A percentile compares a stretch with the other conserved stretches of the same genome.
phyloP scores from a whole-genome alignment of 37 sponge, comb jelly and placozoan genomes.

The Halichondria panicea region DNA sequence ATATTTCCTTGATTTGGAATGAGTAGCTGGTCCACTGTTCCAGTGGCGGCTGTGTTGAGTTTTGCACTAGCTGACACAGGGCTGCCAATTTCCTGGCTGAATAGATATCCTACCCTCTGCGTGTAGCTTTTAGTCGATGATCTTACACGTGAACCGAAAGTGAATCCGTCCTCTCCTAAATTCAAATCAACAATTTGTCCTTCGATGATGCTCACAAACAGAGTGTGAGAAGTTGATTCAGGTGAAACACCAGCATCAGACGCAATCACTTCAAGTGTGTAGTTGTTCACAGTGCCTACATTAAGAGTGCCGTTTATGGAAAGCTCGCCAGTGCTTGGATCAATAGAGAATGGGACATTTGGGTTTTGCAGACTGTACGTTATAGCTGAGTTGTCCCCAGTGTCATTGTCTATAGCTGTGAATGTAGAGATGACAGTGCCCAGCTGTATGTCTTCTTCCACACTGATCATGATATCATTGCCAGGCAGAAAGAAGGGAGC shows the following conservation, averaged over 20 bases:
- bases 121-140: background rate
- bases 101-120: constrained; percentile 38
- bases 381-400: constrained; percentile 44
- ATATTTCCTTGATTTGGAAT: constrained; percentile 19
- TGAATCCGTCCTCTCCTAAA: constrained; percentile 11
- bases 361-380: constrained; percentile 18
- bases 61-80: constrained; percentile 11
- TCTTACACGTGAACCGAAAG: constrained; percentile 3
- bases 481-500: constrained; percentile 26
- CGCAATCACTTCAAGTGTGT: constrained; percentile 24
- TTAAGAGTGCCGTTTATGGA: background rate
- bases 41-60: constrained; percentile 17
- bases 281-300: background rate
- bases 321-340: constrained; percentile 36
- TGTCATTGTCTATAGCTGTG: constrained; percentile 65
- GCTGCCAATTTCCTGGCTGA: constrained; percentile 32
- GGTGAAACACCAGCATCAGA: constrained; percentile 23
- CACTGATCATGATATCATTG: background rate
- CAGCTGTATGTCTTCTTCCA: constrained; percentile 49
- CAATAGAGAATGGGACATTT: constrained; percentile 33
- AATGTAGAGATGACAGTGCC: constrained; percentile 31
- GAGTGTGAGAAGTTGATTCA: background rate
- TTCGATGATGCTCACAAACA: constrained; percentile 34
- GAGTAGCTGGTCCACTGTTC: background rate
- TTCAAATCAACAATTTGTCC: constrained; percentile 38